Evolutionary conservation across 2,113 vertebrate species (phyloP).

Genomic region (Axis porcinus): DNA sequence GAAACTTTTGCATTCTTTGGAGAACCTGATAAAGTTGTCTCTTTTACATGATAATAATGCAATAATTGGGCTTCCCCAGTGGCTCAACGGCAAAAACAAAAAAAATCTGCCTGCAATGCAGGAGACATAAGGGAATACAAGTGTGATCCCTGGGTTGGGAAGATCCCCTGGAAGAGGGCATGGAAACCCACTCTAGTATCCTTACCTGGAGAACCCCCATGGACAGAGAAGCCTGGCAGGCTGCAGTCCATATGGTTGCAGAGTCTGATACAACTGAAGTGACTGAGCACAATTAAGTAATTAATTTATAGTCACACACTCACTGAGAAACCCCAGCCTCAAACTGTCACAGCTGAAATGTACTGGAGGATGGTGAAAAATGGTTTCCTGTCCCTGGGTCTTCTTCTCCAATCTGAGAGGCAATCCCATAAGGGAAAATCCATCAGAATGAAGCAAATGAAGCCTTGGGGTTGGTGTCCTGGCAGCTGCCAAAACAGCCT

Average conservation of each 20-base stretch:
- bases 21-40: background rate
- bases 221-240: background rate
- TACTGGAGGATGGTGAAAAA: background rate
- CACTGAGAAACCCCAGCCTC: background rate
- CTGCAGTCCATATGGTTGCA: background rate
- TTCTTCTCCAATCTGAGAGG: background rate
- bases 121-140: background rate
- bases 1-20: background rate
- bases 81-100: background rate
- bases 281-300: background rate
- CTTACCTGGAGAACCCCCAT: background rate
- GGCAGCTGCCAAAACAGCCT: background rate
- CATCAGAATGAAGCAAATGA: background rate
- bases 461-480: rapidly evolving
- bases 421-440: background rate
- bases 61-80: background rate
- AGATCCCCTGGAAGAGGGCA: background rate
- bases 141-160: background rate
- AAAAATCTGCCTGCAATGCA: background rate
- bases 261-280: background rate
- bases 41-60: background rate
- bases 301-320: background rate
- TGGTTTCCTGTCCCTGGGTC: background rate
- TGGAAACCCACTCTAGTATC: background rate
- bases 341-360: background rate